Evolutionary conservation across 1,140 invertebrate genomes (phyloP).

Genomic region (Magallana ariakensis): DNA sequence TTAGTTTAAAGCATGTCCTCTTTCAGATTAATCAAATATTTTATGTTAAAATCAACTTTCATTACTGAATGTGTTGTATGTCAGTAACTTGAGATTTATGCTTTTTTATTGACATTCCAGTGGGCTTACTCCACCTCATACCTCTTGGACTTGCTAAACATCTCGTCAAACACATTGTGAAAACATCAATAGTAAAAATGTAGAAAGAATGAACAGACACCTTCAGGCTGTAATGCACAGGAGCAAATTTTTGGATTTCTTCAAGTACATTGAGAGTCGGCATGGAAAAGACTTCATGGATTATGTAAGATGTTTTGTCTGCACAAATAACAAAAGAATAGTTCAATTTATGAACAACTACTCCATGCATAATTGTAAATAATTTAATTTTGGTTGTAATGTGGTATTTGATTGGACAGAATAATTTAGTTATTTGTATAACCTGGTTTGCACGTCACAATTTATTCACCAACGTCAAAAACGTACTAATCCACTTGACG

Average conservation of each 20-base stretch:
- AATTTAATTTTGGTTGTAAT: too few relatives aligned
- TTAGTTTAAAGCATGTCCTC: background rate
- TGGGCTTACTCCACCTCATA: constrained; percentile 29
- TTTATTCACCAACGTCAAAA: too few relatives aligned
- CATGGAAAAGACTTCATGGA: constrained; percentile 42
- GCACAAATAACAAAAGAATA: too few relatives aligned
- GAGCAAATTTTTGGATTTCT: background rate
- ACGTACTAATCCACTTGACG: too few relatives aligned
- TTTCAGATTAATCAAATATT: too few relatives aligned
- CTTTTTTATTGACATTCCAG: constrained; percentile 14
- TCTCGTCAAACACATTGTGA: background rate
- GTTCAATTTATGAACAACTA: too few relatives aligned
- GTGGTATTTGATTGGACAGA: too few relatives aligned
- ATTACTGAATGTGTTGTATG: too few relatives aligned
- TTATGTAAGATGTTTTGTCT: constrained; percentile 3
- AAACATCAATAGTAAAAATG: background rate
- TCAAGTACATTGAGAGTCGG: constrained; percentile 2
- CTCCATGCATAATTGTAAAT: too few relatives aligned
- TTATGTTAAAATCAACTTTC: too few relatives aligned
- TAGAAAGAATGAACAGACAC: background rate
- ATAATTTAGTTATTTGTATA: too few relatives aligned
- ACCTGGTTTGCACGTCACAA: too few relatives aligned
- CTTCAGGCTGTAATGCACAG: background rate
- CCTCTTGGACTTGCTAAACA: constrained; percentile 35
- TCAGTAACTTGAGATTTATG: background rate